Evolutionary conservation across 2,888 invertebrate genomes (phyloP), one percentile per base, ranked within the genome.

Genomic region (Acleris sparsana): DNA sequence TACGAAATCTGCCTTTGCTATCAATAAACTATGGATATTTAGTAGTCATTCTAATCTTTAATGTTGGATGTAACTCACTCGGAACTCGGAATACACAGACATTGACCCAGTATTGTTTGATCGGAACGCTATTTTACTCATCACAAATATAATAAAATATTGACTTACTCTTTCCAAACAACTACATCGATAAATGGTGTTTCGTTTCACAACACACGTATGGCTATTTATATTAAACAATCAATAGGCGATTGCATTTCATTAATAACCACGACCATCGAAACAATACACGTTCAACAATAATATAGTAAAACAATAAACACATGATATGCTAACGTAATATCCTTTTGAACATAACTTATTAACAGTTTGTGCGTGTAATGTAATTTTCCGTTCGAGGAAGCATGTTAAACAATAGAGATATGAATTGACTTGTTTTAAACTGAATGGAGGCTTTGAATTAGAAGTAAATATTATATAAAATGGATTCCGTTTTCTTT

Each of bases 191-290:
- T 39, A 39, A 39, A 13, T 13, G 39, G 9, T 13, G 3, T 46
- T 6, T 46, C 46, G 46, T 65, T 56, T 51, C 65, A 56, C 51
- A 65, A 61, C 46, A 25, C 18, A 49, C 61, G 51, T 53, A 64
- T 56, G 64, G 70, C 72, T 68, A 39, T 39, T 17, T 9, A n/a
- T 17, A 22, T 39, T 67, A 63, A 79, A 82, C 77, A 80, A 79
- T 77, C 75, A 75, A 71, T 72, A 73, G 76, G 80, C 79, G 77
- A 80, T 80, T 80, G 75, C 73, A 76, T 81, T 81, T 80, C 70
- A 79, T 80, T 83, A 78, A 75, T 53, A 62, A 62, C 61, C 22
- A 29, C 51, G 39, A 39, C 49, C 59, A 56, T 56, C 61, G 52
- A 57, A 63, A 57, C 63, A 77, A 77, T 73, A 77, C 72, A 72